Conservation (phyloP, 2,888 invertebrate species). For the Tiliacea aurago region DNA sequence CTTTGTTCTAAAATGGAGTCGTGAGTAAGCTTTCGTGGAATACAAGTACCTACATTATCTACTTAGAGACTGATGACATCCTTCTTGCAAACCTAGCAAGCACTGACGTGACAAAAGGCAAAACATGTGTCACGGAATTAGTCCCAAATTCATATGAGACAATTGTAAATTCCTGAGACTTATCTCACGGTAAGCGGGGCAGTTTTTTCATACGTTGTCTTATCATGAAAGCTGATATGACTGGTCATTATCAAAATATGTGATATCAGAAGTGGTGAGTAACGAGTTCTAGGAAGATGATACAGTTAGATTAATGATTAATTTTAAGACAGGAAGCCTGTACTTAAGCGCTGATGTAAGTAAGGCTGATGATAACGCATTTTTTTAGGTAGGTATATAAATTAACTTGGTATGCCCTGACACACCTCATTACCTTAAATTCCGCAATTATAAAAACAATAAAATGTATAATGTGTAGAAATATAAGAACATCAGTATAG, state of each 20-base stretch:
- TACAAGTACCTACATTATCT: slow-evolving; percentile 2
- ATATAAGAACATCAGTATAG: background rate
- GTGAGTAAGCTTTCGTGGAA: slow-evolving; percentile 39
- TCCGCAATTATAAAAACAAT: background rate
- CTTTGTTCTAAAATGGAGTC: slow-evolving; percentile 50
- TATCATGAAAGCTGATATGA: background rate
- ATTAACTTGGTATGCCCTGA: background rate
- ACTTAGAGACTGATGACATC: slow-evolving; percentile 25
- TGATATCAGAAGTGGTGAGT: slow-evolving; percentile 31
- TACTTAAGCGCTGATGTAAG: slow-evolving; percentile 2
- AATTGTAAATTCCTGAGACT: background rate
- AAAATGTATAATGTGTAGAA: background rate
- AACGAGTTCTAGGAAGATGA: slow-evolving; percentile 31
- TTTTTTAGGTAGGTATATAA: background rate
- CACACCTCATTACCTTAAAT: too few relatives aligned
- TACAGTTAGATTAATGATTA: slow-evolving; percentile 2
- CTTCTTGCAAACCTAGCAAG: slow-evolving; percentile 1
- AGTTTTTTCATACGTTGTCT: slow-evolving; percentile 9
- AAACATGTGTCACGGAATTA: slow-evolving; percentile 2
- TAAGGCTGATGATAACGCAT: background rate
- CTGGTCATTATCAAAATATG: slow-evolving; percentile 18
- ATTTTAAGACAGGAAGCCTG: slow-evolving; percentile 1
- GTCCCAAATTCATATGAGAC: background rate
- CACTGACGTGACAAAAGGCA: background rate
- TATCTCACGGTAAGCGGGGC: background rate